Base-by-base conservation (phyloP, 2,888 invertebrate genomes). In the Diogma glabrata region DNA sequence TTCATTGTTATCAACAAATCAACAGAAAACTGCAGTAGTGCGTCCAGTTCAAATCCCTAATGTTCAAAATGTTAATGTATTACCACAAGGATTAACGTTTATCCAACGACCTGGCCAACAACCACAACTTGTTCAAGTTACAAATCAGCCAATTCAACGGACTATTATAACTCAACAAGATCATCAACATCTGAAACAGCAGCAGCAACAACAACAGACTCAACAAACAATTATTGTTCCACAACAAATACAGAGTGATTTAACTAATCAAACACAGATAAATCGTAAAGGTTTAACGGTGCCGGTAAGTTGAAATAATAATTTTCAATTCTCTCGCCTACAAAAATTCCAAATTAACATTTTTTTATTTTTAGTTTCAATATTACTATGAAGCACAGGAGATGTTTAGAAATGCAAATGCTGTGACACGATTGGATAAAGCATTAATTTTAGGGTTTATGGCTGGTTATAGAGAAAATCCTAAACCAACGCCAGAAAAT, bases 391-490 rank as follows among this genome's bases (percentile, higher is more conserved):
- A 94, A 67, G 96, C 95, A 1, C 94, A 95, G 67, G 94, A 96
- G 65, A 95, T 97, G 90, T 96, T 97, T 76, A 77, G 87, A 51
- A 90, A 87, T 55, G 94, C 96, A 33, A 96, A 96, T 68, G 87
- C 90, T 64, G 94, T 97, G 50, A 95, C 95, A 3, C 74, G 95
- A 58, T 93, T 94, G 1, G 96, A 97, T 67, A 97, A 97, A 67
- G 94, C 95, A 51, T 84, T 97, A 49, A 97, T 97, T 65, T 77
- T 97, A 26, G 94, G 95, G 57, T 97, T 97, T 64, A 96, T 97
- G 93, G 95, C 95, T 49, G 97, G 96, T n/a, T 88, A 92, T 8
- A 81, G 95, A 70, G 91, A 94, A 65, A 97, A 97, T 70, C 96
- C 96, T 0, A 92, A 94, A 69, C 95, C 95, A n/a, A 89, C 92